Conservation (phyloP, 2,113 vertebrate genomes). For the Colossoma macropomum region DNA sequence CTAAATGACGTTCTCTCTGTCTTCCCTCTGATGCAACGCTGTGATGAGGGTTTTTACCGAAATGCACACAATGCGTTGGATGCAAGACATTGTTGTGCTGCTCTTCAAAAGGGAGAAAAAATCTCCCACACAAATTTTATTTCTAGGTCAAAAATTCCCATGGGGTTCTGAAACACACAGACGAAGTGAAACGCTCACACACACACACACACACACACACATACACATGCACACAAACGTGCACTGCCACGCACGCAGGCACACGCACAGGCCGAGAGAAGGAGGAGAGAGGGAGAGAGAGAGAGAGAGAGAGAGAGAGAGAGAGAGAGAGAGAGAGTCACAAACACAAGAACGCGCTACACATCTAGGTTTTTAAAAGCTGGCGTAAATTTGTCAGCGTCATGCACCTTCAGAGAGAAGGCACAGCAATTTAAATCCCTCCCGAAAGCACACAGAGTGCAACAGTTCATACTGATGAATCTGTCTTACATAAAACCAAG, state of each 20-base stretch:
- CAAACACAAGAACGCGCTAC: not conserved
- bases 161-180: conserved; percentile 55
- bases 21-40: conserved; percentile 69
- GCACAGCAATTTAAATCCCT: not conserved
- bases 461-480: not conserved
- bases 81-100: conserved; percentile 67
- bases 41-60: conserved; percentile 69
- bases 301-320: conserved; percentile 5
- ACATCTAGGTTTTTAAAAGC: conserved; percentile 32
- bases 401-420: not conserved
- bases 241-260: conserved; percentile 42
- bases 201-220: conserved; percentile 38
- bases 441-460: not conserved
- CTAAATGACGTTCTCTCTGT: conserved; percentile 56
- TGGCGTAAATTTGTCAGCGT: not conserved
- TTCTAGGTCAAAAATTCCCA: conserved; percentile 70
- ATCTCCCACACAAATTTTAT: conserved; percentile 70
- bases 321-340: conserved; percentile 4
- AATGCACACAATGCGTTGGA: conserved; percentile 63
- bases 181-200: conserved; percentile 65
- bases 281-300: conserved; percentile 11
- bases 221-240: conserved; percentile 29
- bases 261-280: conserved; percentile 45
- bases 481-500: not conserved
- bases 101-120: conserved; percentile 67